Evolutionary conservation across 2,113 vertebrate species (phyloP).

Genomic region (Struthidea cinerea): DNA sequence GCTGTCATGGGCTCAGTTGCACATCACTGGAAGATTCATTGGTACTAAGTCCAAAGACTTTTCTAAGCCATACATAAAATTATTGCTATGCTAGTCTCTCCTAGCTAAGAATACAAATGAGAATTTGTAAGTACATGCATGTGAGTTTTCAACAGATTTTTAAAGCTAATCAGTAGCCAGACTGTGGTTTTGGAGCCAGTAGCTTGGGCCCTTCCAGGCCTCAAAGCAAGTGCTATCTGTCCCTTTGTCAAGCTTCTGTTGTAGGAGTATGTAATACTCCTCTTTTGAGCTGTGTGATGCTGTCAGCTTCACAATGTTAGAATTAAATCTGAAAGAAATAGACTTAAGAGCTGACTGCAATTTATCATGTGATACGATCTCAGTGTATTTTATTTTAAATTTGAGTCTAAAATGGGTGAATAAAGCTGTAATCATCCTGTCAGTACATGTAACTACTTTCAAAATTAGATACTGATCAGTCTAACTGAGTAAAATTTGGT

Average conservation of each 20-base stretch:
- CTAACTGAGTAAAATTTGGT: constrained; percentile 19
- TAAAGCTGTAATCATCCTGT: constrained; percentile 61
- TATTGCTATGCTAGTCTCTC: neutral
- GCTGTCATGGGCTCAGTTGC: neutral
- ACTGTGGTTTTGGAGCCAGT: neutral
- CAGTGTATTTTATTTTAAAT: constrained; percentile 52
- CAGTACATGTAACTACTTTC: constrained; percentile 47
- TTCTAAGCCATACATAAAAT: neutral
- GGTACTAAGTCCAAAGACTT: neutral
- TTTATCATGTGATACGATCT: constrained; percentile 55
- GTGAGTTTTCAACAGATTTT: neutral
- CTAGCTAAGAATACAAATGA: neutral
- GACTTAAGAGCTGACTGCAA: constrained; percentile 7
- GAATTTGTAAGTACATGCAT: neutral
- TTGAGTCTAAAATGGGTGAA: constrained; percentile 41
- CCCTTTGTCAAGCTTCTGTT: neutral
- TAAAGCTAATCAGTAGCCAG: neutral
- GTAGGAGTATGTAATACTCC: neutral
- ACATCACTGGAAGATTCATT: neutral
- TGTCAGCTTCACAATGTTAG: constrained; percentile 20
- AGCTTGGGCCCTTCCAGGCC: neutral
- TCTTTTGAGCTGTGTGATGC: neutral
- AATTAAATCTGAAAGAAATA: constrained; percentile 29
- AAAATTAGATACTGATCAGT: constrained; percentile 50
- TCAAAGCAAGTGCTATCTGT: neutral